These are phyloP conservation scores for Paguma larvata DNA, from an alignment of 2,797 vertebrate genomes.

Conservation along the genomic window DNA sequence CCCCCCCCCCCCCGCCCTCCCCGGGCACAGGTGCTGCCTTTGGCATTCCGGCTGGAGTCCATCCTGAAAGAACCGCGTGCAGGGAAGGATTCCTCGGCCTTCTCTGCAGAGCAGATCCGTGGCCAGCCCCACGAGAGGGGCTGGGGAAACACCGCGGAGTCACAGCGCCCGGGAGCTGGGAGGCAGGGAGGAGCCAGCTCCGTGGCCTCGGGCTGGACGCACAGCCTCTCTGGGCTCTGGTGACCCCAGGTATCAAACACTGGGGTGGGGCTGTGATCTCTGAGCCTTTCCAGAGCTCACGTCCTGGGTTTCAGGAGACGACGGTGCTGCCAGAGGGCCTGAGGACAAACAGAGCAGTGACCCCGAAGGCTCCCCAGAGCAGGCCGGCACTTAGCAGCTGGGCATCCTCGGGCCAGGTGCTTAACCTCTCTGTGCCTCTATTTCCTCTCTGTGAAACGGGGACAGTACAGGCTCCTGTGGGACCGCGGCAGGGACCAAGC, in stretches of 20 bases:
- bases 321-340: neutral
- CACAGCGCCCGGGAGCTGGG: too few species aligned
- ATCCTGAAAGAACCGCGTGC: neutral
- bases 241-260: fast-evolving
- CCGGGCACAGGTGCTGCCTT: neutral
- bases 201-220: neutral
- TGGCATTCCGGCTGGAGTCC: neutral
- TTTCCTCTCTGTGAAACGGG: neutral
- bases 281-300: neutral
- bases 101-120: fast-evolving
- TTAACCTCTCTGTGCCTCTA: neutral
- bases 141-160: neutral
- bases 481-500: neutral
- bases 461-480: neutral
- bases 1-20: too few species aligned
- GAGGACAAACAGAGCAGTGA: neutral
- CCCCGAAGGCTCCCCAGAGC: neutral
- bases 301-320: neutral
- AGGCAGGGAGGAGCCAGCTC: neutral
- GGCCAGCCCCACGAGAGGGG: neutral
- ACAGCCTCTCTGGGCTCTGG: neutral
- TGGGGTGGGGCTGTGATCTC: neutral
- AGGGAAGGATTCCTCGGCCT: neutral
- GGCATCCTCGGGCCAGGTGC: neutral
- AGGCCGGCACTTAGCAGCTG: neutral